Conservation (phyloP, 2,797 vertebrate species). For the Tenualosa thibaudeaui region DNA sequence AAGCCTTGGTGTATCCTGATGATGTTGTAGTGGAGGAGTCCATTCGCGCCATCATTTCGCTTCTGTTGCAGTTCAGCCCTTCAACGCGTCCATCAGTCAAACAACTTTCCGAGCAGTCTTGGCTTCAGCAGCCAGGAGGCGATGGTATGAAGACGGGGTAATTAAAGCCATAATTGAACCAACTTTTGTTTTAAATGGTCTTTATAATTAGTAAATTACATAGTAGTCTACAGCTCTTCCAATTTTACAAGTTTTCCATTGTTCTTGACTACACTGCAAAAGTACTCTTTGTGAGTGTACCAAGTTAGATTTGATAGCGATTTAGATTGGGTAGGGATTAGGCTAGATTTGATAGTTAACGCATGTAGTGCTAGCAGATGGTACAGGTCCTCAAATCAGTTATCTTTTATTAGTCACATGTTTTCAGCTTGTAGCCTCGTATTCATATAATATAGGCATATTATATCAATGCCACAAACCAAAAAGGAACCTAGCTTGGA, state of each 20-base stretch:
- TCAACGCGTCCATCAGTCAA: conserved; percentile 60
- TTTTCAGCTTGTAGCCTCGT: too few species aligned
- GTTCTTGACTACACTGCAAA: background rate
- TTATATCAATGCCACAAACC: too few species aligned
- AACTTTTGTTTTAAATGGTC: background rate
- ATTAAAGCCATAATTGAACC: background rate
- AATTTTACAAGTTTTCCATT: background rate
- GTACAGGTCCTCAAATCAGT: too few species aligned
- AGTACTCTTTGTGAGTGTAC: too few species aligned
- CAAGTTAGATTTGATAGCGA: too few species aligned
- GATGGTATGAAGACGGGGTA: background rate
- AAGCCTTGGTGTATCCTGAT: conserved; percentile 66
- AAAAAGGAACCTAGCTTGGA: too few species aligned
- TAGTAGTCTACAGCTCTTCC: too few species aligned
- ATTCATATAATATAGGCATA: too few species aligned
- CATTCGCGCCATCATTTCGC: conserved; percentile 67
- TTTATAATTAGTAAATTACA: background rate
- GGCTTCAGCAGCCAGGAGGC: conserved; percentile 62
- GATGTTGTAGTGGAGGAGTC: conserved; percentile 58
- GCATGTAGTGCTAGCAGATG: too few species aligned
- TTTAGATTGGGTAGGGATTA: too few species aligned
- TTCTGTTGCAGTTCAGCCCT: conserved; percentile 70
- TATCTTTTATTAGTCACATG: too few species aligned
- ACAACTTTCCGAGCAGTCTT: conserved; percentile 69
- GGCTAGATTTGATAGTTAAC: too few species aligned